Conservation (phyloP, 2,113 vertebrate genomes). For the Phrynosoma platyrhinos region DNA sequence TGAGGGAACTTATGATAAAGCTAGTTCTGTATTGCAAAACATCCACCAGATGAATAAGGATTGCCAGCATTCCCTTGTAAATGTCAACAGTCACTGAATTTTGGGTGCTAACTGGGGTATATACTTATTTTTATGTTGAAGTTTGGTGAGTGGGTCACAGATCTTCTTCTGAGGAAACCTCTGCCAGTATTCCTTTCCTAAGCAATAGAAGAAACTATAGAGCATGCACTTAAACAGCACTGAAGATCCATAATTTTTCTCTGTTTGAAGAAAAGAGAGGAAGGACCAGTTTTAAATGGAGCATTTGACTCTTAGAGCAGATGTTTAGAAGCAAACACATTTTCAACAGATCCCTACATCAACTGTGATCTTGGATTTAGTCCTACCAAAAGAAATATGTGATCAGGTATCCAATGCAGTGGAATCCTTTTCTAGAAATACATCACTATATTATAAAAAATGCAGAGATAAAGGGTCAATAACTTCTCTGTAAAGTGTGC, state of each 20-base stretch:
- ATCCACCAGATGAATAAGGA: neutral
- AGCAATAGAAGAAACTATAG: constrained; percentile 50
- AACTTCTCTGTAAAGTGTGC: neutral
- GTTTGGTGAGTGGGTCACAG: neutral
- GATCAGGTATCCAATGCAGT: neutral
- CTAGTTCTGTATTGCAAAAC: neutral
- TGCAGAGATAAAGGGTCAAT: neutral
- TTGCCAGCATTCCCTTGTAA: neutral
- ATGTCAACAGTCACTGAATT: neutral
- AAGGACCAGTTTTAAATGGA: neutral
- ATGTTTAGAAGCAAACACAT: neutral
- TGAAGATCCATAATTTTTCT: constrained; percentile 1
- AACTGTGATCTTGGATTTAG: neutral
- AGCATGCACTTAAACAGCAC: constrained; percentile 24
- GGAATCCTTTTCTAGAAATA: neutral
- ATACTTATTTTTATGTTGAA: neutral
- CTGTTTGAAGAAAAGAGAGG: neutral
- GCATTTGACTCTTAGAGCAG: neutral
- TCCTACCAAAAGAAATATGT: neutral
- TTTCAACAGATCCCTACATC: neutral
- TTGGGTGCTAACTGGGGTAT: neutral
- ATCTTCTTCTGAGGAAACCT: constrained; percentile 42
- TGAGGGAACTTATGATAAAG: neutral
- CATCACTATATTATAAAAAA: neutral
- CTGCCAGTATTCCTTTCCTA: constrained; percentile 58